Evolutionary conservation across 1,140 invertebrate genomes (phyloP), one percentile per base, ranked within the genome.

Genomic region (Macrosteles quadrilineatus): DNA sequence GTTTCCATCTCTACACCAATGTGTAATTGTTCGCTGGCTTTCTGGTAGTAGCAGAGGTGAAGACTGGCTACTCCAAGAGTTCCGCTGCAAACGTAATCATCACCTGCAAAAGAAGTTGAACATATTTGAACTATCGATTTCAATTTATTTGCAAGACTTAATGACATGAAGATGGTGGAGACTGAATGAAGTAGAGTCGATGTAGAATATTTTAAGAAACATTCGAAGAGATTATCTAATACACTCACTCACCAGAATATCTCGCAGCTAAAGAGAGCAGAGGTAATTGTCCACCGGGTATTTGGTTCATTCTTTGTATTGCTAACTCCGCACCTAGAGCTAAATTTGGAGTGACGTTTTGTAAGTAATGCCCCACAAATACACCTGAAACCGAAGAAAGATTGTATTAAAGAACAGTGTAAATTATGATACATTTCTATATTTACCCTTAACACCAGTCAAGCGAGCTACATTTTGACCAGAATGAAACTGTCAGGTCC

Each of bases 11-110:
- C 93, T 17, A 92, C 90, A 68, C 92, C 92, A 73, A 98, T 84
- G 80, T 86, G 90, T 64, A 99, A 81, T 77, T 96, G 91, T 77
- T 96, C 93, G 82, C 92, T 95, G 74, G 95, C 92, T 84, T 92
- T 95, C 78, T 98, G 96, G 82, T 96, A 96, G 80, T 97, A 99
- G 82, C 94, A 97, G 27, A 95, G 76, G 78, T 99, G 97, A 67
- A 92, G 81, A 29, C 90, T 91, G 29, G 88, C 87, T n/a, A 87
- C 82, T 55, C 94, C 94, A 75, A 97, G 29, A 19, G 94, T 96
- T 0, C 89, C 90, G 74, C 82, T 73, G 84, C 91, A 78, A 81
- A 85, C 69, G 29, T 70, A 76, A 69, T 75, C 75, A 57, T 64
- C 45, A 59, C 74, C 75, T 75, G 40, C 17, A 81, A 80, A 69